These are phyloP conservation scores for Chouioia cunea DNA, from an alignment of 2,888 invertebrate species.

Conservation along the genomic window DNA sequence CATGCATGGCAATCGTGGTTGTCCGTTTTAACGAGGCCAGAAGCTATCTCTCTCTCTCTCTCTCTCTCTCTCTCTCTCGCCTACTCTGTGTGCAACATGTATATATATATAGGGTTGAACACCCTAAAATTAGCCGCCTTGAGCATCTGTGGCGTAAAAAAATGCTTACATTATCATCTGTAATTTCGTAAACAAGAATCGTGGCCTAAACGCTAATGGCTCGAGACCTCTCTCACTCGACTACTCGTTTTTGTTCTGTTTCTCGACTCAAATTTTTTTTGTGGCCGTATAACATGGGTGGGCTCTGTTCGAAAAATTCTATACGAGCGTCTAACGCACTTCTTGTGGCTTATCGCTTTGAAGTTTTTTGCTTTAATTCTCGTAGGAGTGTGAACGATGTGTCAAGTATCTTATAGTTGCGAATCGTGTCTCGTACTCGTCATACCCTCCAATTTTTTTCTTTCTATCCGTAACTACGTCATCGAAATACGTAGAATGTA, in stretches of 20 bases:
- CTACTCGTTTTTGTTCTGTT: conserved; percentile 35
- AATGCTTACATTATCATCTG: conserved; percentile 69
- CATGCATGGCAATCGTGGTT: not conserved
- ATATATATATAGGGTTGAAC: conserved; percentile 58
- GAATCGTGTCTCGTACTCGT: no score
- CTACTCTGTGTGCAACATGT: no score
- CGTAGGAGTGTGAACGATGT: no score
- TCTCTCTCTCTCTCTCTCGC: no score
- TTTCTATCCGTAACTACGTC: no score
- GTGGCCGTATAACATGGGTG: no score
- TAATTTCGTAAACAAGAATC: conserved; percentile 66
- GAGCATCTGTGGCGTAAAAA: conserved; percentile 62
- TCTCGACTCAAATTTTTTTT: conserved; percentile 11
- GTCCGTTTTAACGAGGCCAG: conserved; percentile 21
- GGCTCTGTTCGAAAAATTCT: not conserved
- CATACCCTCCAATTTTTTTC: no score
- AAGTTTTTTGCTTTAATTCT: not conserved
- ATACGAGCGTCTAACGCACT: not conserved
- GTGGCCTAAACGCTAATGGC: conserved; percentile 48
- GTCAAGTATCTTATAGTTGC: no score
- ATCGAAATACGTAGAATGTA: no score
- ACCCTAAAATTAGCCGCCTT: conserved; percentile 67
- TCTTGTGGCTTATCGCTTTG: conserved; percentile 1
- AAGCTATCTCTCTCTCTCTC: no score
- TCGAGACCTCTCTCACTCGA: conserved; percentile 30